These are phyloP conservation scores for Nemurella pictetii DNA, from an alignment of 2,888 invertebrate genomes.

Conservation along the genomic window DNA sequence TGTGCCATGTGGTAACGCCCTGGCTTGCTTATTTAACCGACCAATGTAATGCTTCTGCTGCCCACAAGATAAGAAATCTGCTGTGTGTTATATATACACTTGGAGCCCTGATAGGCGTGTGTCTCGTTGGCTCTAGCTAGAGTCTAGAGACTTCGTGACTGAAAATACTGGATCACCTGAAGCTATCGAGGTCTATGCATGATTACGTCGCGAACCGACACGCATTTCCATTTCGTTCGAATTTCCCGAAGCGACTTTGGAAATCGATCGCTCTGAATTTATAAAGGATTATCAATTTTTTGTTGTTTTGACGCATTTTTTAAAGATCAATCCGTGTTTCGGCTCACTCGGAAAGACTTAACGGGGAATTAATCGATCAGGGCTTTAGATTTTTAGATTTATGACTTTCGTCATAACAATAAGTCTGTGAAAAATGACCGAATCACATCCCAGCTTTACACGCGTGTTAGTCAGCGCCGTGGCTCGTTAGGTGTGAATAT, in stretches of 20 bases:
- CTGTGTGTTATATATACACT: background rate
- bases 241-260: background rate
- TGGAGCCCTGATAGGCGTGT: background rate
- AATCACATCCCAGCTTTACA: background rate
- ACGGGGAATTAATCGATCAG: background rate
- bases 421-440: background rate
- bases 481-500: background rate
- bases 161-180: background rate
- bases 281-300: background rate
- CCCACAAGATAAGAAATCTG: background rate
- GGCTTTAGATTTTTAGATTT: background rate
- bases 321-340: no score
- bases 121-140: background rate
- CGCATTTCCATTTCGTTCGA: background rate
- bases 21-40: background rate
- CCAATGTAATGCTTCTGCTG: background rate
- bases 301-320: background rate
- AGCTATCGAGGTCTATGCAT: background rate
- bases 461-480: background rate
- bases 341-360: background rate
- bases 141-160: background rate
- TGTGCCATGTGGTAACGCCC: background rate
- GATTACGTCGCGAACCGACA: background rate
- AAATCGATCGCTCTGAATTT: background rate
- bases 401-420: no score